Evolutionary conservation across 2,113 vertebrate genomes (phyloP).

Genomic region (Gulo gulo): DNA sequence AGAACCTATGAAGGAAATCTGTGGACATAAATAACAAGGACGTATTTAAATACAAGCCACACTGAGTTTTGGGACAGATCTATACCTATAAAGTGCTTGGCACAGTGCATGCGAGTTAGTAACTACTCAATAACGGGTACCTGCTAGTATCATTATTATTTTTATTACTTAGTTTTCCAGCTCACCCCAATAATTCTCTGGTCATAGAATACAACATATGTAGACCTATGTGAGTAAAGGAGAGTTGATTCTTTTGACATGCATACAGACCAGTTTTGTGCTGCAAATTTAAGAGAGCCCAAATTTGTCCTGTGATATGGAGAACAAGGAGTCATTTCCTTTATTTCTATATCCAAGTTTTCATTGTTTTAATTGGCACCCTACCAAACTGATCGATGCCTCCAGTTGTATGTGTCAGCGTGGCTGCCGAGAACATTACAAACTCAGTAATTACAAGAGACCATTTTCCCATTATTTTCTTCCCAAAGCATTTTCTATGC

Average conservation of each 20-base stretch:
- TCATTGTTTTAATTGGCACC: conserved; percentile 42
- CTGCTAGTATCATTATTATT: background rate
- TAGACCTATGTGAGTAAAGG: background rate
- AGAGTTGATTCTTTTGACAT: background rate
- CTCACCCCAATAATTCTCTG: background rate
- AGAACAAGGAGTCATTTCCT: background rate
- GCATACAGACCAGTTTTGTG: background rate
- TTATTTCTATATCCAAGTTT: conserved; percentile 35
- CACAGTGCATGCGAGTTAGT: background rate
- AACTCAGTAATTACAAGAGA: background rate
- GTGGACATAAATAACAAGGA: background rate
- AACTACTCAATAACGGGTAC: background rate
- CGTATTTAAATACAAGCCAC: background rate
- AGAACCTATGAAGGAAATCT: background rate
- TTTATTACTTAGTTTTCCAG: background rate
- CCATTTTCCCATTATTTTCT: conserved; percentile 11
- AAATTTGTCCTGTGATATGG: background rate
- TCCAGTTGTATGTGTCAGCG: background rate
- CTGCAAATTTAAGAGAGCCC: background rate
- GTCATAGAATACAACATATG: background rate
- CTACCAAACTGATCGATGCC: conserved; percentile 39
- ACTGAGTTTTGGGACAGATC: background rate
- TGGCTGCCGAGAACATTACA: background rate
- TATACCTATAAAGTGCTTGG: background rate
- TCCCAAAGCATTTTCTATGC: background rate